Conservation (phyloP, 2,113 vertebrate genomes). For the Cyanistes caeruleus region DNA sequence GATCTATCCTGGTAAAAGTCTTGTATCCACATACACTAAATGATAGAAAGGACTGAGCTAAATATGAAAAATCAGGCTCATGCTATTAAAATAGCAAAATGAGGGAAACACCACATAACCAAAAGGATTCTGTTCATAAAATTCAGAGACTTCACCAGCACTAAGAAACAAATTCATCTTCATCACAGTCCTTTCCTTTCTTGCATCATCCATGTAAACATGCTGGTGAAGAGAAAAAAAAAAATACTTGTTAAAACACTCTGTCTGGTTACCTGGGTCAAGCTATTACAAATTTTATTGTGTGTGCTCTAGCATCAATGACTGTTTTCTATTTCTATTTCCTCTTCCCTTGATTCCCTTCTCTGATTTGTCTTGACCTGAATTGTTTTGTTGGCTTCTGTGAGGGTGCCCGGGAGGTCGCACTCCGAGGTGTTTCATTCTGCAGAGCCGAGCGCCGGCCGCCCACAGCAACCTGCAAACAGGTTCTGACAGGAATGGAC, state of each 20-base stretch:
- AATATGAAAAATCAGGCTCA: not conserved
- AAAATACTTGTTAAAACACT: not conserved
- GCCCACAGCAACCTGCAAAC: not conserved
- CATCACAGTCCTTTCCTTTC: not conserved
- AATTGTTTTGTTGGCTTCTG: not conserved
- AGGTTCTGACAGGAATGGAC: not conserved
- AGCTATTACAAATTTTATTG: not conserved
- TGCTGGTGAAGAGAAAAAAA: not conserved
- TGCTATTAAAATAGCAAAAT: not conserved
- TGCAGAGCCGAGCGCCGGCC: not conserved
- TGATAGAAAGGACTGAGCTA: not conserved
- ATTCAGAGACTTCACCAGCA: not conserved
- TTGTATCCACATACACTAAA: not conserved
- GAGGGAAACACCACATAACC: not conserved
- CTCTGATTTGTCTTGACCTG: not conserved
- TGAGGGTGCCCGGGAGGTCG: not conserved
- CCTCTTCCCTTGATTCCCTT: not conserved
- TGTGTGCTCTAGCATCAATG: constrained; percentile 24
- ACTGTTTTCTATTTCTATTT: constrained; percentile 1
- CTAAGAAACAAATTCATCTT: not conserved
- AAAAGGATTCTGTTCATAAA: not conserved
- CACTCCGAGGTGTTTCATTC: not conserved
- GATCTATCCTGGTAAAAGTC: constrained; percentile 51
- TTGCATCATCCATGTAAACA: not conserved
- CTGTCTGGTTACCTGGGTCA: not conserved